Base-by-base conservation (phyloP, 2,113 vertebrate species). In the Anoura caudifer region DNA sequence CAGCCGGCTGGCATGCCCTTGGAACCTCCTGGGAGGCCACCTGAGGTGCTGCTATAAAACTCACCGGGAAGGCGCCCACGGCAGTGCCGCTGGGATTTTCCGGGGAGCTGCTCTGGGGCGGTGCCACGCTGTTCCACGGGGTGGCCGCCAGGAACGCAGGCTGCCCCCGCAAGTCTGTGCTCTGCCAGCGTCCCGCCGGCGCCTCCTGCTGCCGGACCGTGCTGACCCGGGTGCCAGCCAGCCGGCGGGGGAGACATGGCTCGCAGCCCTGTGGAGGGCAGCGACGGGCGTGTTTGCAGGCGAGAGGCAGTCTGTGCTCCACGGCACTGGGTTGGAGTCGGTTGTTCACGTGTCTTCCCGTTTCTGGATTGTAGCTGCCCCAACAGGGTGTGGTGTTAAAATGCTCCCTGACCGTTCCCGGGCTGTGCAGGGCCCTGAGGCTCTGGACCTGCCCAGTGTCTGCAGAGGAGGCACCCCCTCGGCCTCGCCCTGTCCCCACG, bases 181-280 rank as follows among this genome's bases (percentile, higher is more conserved):
- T 45, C 33, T 24, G 3, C 50, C 59, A 0, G 5, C 7, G 65
- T 45, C 38, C 45, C 33, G 52, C 45, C 3, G 24, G 59, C 12
- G 67, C 93, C 90, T 82, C 50, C 82, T 91, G 2, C 82, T 75
- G 82, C 28, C 0, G 2, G 33, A 28, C 2, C 5, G 28, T 7
- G 28, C 7, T 19, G 10, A 12, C 1, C 4, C 3, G 0, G 17
- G 17, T 36, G 36, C 31, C 33, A 1, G 56, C 22, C 5, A 0
- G 31, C 28, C 1, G 54, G 54, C 13, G 6, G 82, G 20, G 17
- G 50, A 4, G 16, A 16, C 6, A 5, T 20, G 86, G 10, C 28
- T 10, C 4, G 0, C 24, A 28, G 70, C 59, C 3, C 7, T 2
- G 7, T 2, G 3, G 2, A 0, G 26, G 79, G 36, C 28, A 4